phyloP scores from a whole-genome alignment of 2,113 vertebrate genomes.

The Holacanthus passer region DNA sequence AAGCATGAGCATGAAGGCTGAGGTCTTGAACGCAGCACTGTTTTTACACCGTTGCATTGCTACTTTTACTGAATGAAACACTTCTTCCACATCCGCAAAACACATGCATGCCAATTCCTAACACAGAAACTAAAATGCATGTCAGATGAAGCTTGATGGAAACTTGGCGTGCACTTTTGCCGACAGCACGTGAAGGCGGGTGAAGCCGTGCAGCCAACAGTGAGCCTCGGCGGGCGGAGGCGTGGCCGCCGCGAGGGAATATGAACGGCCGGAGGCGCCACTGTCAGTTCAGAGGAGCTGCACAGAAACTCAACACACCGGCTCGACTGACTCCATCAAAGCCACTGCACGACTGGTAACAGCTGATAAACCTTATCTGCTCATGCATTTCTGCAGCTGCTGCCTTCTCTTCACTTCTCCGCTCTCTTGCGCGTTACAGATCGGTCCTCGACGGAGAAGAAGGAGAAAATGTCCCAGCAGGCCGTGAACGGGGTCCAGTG shows the following conservation, averaged over 20 bases:
- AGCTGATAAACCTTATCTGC: background rate
- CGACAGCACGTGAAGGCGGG: constrained; percentile 1
- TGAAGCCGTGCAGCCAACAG: constrained; percentile 53
- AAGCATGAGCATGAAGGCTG: too few species aligned
- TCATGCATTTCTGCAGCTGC: accelerated
- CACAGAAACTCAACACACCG: background rate
- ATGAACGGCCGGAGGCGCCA: constrained; percentile 28
- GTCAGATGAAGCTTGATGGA: too few species aligned
- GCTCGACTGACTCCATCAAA: background rate
- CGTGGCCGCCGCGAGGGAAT: constrained; percentile 24
- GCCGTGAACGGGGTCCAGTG: constrained; percentile 56
- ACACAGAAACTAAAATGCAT: background rate
- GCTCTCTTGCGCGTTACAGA: constrained; percentile 19
- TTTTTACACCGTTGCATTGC: too few species aligned
- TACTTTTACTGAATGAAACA: background rate
- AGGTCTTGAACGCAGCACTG: background rate
- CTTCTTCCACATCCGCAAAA: background rate
- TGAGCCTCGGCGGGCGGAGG: constrained; percentile 15
- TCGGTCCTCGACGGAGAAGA: background rate
- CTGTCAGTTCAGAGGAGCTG: constrained; percentile 22
- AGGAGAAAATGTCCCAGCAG: constrained; percentile 76
- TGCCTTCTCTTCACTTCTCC: background rate
- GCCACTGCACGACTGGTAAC: constrained; percentile 30
- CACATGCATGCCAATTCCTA: background rate
- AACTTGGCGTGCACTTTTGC: too few species aligned